phyloP scores from a whole-genome alignment of 2,797 vertebrate species.

The Malurus leucopterus region DNA sequence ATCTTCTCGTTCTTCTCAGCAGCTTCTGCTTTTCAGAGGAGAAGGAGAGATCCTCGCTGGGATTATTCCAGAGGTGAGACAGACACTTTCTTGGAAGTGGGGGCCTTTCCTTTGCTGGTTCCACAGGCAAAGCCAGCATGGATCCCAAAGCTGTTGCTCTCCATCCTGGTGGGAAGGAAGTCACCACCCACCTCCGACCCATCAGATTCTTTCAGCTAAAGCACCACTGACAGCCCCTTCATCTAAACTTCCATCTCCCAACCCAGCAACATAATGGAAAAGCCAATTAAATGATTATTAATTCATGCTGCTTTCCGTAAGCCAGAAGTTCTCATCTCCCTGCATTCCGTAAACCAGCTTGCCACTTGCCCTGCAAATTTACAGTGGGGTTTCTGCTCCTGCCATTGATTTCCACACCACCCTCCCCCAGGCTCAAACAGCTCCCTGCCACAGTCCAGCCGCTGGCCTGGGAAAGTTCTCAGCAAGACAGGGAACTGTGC shows the following conservation, averaged over 20 bases:
- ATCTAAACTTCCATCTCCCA: slow-evolving; percentile 83
- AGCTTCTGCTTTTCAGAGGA: neutral
- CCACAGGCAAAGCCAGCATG: neutral
- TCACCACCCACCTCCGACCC: neutral
- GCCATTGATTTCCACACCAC: slow-evolving; percentile 39
- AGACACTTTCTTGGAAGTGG: neutral
- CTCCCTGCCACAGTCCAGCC: neutral
- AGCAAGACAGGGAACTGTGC: neutral
- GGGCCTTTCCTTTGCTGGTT: neutral
- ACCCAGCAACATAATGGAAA: slow-evolving; percentile 79
- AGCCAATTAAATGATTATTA: slow-evolving; percentile 98
- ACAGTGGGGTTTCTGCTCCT: slow-evolving; percentile 63
- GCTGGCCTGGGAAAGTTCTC: neutral
- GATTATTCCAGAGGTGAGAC: neutral
- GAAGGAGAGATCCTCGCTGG: neutral
- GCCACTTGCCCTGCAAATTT: slow-evolving; percentile 77
- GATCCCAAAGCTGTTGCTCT: neutral
- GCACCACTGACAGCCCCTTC: slow-evolving; percentile 80
- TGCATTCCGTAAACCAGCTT: slow-evolving; percentile 92
- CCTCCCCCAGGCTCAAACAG: neutral
- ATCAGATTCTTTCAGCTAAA: slow-evolving; percentile 70
- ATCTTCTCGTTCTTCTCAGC: neutral
- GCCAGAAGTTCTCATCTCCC: slow-evolving; percentile 87
- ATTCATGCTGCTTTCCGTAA: slow-evolving; percentile 99
- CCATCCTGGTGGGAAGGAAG: neutral